Evolutionary conservation across 2,797 vertebrate genomes (phyloP), one percentile per base, ranked within the genome.

Genomic region (Ciconia nigra): DNA sequence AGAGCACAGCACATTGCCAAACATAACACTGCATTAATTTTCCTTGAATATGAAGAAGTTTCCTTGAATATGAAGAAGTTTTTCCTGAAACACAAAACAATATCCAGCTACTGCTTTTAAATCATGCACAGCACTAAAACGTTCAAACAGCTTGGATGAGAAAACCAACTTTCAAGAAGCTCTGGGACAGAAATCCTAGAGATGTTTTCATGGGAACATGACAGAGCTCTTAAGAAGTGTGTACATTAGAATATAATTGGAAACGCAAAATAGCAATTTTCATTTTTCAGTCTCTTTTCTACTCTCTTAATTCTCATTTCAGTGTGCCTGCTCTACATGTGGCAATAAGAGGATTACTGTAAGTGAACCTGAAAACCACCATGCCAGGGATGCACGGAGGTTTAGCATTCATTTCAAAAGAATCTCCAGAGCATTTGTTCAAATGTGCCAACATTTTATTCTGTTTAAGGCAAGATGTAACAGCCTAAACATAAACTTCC

Each of bases 361-460:
- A 79, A 63, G 11, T 15, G 65, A 80, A 72, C 39, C 39, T 28
- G n/a, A 89, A 84, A 85, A 31, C 4, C 22, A 65, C 29, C 66
- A 42, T 1, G 1, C 41, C 25, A 55, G 25, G 52, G 46, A 84
- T 57, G 29, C 62, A 67, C 1, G 0, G 35, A 83, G 13, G 7
- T 63, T 90, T 63, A 57, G 52, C 31, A 58, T 67, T 59, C 49
- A 65, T 62, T 95, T 84, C 22, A 62, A 84, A 91, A 90, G 57
- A 90, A 49, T 73, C 77, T 83, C 87, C 71, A 89, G 59, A 93
- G 69, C 67, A 80, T 84, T 95, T 89, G 15, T 92, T 96, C 80
- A 71, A 90, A 90, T 39, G 61, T 73, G 59, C 39, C 88, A 90
- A 89, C 41, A 47, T 55, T 96, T 93, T 96, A 94, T 94, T 94